These are phyloP conservation scores for Cyanoliseus patagonus DNA, from an alignment of 2,113 vertebrate species.

Conservation along the genomic window DNA sequence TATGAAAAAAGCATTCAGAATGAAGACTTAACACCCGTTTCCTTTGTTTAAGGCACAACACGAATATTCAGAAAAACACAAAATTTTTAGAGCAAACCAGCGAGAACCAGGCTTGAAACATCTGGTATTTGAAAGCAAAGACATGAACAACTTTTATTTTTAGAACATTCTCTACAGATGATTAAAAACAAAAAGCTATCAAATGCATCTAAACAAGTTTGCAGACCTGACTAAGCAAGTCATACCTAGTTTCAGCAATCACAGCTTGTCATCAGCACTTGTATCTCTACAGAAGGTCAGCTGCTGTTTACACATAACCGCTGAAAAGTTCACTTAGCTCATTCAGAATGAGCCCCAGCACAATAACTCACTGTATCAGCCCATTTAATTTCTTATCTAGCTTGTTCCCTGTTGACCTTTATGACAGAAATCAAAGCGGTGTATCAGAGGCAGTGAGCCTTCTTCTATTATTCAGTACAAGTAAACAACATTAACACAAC, in stretches of 20 bases:
- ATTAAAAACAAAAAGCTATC: neutral
- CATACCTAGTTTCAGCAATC: neutral
- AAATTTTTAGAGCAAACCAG: neutral
- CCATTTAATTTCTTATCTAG: slow-evolving; percentile 11
- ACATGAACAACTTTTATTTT: neutral
- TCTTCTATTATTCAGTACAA: neutral
- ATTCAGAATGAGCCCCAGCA: neutral
- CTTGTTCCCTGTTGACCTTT: neutral
- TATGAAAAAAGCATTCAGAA: neutral
- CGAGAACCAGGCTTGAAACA: neutral
- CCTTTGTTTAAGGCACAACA: neutral
- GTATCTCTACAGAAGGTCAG: slow-evolving; percentile 19
- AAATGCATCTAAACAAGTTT: slow-evolving; percentile 4
- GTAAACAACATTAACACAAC: neutral
- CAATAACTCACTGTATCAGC: neutral
- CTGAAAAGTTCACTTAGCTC: slow-evolving; percentile 17
- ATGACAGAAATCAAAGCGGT: slow-evolving; percentile 10
- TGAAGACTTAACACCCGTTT: neutral
- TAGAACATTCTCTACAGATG: neutral
- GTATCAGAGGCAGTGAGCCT: neutral
- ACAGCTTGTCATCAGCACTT: neutral
- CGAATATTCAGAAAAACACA: neutral
- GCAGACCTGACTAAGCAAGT: slow-evolving; percentile 7
- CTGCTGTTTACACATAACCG: neutral
- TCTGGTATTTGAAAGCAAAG: slow-evolving; percentile 16